Percentiles rank a stretch among this genome's conserved stretches.
These are phyloP conservation scores for Monomorium pharaonis DNA, from an alignment of 1,140 invertebrate genomes.

Conservation along the genomic window DNA sequence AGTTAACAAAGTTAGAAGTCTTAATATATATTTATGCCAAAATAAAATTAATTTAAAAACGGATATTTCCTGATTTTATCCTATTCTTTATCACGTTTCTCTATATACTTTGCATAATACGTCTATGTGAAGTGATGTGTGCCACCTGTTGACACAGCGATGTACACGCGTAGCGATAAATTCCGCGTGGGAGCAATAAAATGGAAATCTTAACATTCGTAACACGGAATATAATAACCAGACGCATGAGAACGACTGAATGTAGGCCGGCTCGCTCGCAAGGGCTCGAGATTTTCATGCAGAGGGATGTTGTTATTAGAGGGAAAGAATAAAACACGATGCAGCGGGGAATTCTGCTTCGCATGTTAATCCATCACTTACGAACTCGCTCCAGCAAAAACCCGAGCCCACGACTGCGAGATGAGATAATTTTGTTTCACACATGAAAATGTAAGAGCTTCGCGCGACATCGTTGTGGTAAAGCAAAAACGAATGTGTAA, in stretches of 20 bases:
- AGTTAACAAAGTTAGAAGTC: too few species aligned
- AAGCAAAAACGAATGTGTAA: conserved; percentile 19
- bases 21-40: too few species aligned
- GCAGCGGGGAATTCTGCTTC: conserved; percentile 20
- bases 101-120: conserved; percentile 56
- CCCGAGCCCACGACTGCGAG: conserved; percentile 9
- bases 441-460: conserved; percentile 21
- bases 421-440: conserved; percentile 37
- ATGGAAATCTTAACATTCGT: conserved; percentile 59
- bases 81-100: conserved; percentile 63
- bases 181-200: conserved; percentile 40
- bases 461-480: background rate
- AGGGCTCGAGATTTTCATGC: conserved; percentile 34
- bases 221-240: conserved; percentile 54
- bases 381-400: conserved; percentile 30
- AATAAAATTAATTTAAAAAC: too few species aligned
- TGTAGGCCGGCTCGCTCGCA: background rate
- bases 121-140: conserved; percentile 68
- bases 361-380: conserved; percentile 53
- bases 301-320: background rate
- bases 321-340: conserved; percentile 14
- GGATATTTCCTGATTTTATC: too few species aligned
- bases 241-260: background rate
- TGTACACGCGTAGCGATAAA: conserved; percentile 61
- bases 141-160: conserved; percentile 71